Conservation (phyloP, 2,888 invertebrate genomes). For the Tipula helvola region DNA sequence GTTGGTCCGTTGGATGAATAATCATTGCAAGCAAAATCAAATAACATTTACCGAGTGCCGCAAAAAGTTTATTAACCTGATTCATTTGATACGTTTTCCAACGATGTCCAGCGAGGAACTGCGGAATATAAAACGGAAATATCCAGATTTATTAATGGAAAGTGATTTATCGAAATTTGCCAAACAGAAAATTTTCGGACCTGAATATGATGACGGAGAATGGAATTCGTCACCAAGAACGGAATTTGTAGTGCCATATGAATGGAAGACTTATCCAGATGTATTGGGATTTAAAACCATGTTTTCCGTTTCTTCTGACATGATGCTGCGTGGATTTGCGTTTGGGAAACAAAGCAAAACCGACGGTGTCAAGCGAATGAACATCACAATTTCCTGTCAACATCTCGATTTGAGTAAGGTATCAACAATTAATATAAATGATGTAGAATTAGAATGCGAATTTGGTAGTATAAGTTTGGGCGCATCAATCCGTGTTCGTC, state of each 20-base stretch:
- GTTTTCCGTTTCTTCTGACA: neutral
- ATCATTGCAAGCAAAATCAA: neutral
- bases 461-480: too few species aligned
- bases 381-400: too few species aligned
- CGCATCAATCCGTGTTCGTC: too few species aligned
- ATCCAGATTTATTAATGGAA: neutral
- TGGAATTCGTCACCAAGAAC: neutral
- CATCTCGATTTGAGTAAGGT: too few species aligned
- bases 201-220: neutral
- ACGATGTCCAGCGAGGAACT: neutral
- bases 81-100: neutral
- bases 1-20: neutral
- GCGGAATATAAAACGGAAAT: neutral
- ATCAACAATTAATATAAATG: too few species aligned
- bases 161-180: neutral
- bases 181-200: neutral
- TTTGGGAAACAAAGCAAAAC: too few species aligned
- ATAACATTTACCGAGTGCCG: neutral
- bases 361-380: too few species aligned
- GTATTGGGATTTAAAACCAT: neutral
- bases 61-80: neutral
- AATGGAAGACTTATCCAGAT: neutral
- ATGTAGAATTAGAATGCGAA: too few species aligned
- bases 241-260: neutral
- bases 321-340: neutral